Evolutionary conservation across 2,113 vertebrate genomes (phyloP).

Genomic region (Vicugna pacos): DNA sequence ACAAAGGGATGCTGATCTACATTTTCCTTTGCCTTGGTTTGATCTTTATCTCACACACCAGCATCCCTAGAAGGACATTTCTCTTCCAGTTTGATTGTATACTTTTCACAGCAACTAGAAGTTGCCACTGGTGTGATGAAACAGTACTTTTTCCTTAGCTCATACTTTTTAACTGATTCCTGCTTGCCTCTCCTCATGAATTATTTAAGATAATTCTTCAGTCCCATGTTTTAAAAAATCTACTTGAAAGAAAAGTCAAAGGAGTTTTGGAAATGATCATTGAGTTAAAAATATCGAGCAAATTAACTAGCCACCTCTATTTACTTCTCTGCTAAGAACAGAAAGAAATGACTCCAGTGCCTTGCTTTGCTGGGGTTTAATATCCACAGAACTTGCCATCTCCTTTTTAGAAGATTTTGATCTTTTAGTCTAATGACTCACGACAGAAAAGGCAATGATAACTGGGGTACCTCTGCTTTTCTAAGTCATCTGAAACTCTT

Average conservation of each 20-base stretch:
- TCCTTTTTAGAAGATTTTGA: slow-evolving; percentile 41
- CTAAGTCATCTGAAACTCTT: slow-evolving; percentile 67
- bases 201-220: slow-evolving; percentile 44
- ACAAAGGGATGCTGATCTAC: neutral
- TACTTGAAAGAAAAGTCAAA: slow-evolving; percentile 51
- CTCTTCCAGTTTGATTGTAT: slow-evolving; percentile 70
- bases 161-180: neutral
- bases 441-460: slow-evolving; percentile 41
- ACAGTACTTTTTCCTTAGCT: slow-evolving; percentile 66
- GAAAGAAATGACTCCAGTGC: neutral
- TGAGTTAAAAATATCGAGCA: slow-evolving; percentile 43
- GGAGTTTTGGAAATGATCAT: neutral
- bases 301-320: slow-evolving; percentile 55
- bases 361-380: slow-evolving; percentile 55
- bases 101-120: slow-evolving; percentile 55
- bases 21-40: neutral
- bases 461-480: slow-evolving; percentile 60
- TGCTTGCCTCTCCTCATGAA: neutral
- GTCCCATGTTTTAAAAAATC: slow-evolving; percentile 29
- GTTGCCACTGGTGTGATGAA: slow-evolving; percentile 64
- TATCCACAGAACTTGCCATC: slow-evolving; percentile 3
- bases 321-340: slow-evolving; percentile 46
- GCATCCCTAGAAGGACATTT: neutral
- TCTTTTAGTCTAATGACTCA: slow-evolving; percentile 48
- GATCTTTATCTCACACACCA: neutral